Evolutionary conservation across 2,797 vertebrate species (phyloP), one percentile per base, ranked within the genome.

Genomic region (Rhabdomys pumilio): DNA sequence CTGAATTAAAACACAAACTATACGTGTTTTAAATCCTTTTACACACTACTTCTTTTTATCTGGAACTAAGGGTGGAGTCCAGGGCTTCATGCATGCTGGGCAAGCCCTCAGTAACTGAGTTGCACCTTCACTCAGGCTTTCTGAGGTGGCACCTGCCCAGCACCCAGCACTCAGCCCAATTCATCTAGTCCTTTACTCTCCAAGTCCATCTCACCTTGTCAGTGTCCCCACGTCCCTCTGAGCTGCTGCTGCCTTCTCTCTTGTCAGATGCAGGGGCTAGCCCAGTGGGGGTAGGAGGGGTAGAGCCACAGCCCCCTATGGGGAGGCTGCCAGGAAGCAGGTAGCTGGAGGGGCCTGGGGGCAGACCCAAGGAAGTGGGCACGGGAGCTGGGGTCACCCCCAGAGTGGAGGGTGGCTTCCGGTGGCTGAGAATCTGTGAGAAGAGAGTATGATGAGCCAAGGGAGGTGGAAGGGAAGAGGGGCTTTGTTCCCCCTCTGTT

Each of bases 391-490:
- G 98, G 17, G 98, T 96, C 75, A 96, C 95, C 17, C 97, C 98
- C 69, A 98, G 98, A 89, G 98, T 96, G 14, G 99, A 98, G 10
- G 99, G 98, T 0, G 99, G 99, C 98, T 99, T 99, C 90, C 99
- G 98, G 96, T 99, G 99, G 89, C 99, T 99, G 82, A 99, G 98
- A 97, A 99, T 99, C 99, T 99, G 97, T 44, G 65, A 95, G 75
- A 82, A 91, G 96, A 63, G n/a, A 57, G 44, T 57, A 90, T 9
- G 50, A 50, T 65, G 26, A 75, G 47, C 65, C 50, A 57, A n/a
- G 22, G 34, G 12, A 87, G 79, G 72, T 0, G 10, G 24, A 53
- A 65, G 19, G 72, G 38, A 89, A 76, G 86, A 89, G 72, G 86
- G 86, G 26, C 38, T 1, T 0, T 0, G n/a, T 2, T 26, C 59